Base-by-base conservation (phyloP, 2,888 invertebrate species). In the Tolmerus cingulatus region DNA sequence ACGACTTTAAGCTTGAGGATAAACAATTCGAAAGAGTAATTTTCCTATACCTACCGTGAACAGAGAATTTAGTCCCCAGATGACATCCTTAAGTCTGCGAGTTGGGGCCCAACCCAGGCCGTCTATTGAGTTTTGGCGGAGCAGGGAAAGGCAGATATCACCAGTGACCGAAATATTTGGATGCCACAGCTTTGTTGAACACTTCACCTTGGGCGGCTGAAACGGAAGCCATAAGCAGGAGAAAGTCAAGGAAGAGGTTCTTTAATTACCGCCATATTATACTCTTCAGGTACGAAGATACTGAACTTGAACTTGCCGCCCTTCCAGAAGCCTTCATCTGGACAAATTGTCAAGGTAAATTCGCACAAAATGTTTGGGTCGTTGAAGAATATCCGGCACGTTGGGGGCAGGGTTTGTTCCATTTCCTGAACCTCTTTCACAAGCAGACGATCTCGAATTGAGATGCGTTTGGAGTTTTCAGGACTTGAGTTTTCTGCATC, bases 101-200 rank as follows among this genome's bases (percentile, higher is more conserved):
- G 98, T 98, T 1, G 98, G 98, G 12, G 98, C 97, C 98, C 98
- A 98, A 55, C 98, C 98, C 90, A 97, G 95, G 89, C 97, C 97
- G 93, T 98, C 98, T 89, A 98, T 96, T 86, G 98, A 98, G 90
- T 96, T 98, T 92, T 97, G 97, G 88, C 98, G 93, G 87, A 99
- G 93, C 85, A 99, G 93, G 74, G 98, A 98, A 57, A 99, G 93
- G 92, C 98, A 99, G 34, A 98, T 97, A 90, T 97, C 97, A 19
- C 98, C 98, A 89, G 96, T 96, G 90, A 97, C 97, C 90, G 96
- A 97, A 89, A 99, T 98, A 92, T 99, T 99, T 8, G 98, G 98
- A 93, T 99, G 98, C 98, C 98, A 98, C 78, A 98, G 93, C 91
- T 96, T 95, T n/a, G 98, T 98, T 88, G 95, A 91, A 92, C 98